A percentile compares a stretch with the other conserved stretches of the same genome.
These are phyloP conservation scores for Uria aalge DNA, from an alignment of 2,113 vertebrate species.

Conservation along the genomic window DNA sequence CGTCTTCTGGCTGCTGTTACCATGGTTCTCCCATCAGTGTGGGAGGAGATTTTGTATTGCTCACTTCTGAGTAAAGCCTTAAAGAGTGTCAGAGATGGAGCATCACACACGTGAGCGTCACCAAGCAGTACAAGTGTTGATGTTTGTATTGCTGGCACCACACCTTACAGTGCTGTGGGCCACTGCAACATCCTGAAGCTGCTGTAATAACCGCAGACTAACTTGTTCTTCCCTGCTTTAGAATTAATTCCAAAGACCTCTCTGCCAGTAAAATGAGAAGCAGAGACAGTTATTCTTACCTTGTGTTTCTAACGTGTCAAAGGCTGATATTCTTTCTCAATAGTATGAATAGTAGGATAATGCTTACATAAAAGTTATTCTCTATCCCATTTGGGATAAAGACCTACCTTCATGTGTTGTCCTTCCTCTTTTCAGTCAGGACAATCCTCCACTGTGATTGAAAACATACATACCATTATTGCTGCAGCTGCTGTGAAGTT, in stretches of 20 bases:
- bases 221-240: neutral
- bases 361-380: neutral
- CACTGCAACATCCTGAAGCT: neutral
- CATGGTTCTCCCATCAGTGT: constrained; percentile 26
- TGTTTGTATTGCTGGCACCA: neutral
- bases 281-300: neutral
- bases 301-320: neutral
- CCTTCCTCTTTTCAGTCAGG: constrained; percentile 80
- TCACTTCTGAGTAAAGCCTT: constrained; percentile 24
- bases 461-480: constrained; percentile 98
- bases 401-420: neutral
- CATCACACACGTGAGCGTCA: neutral
- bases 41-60: constrained; percentile 1
- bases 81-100: neutral
- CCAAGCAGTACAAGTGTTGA: neutral
- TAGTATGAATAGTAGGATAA: neutral
- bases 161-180: neutral
- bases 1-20: neutral
- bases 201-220: neutral
- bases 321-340: neutral
- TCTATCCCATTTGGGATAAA: neutral
- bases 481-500: constrained; percentile 98
- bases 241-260: neutral
- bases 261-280: neutral
- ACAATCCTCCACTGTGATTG: constrained; percentile 97